Conservation (phyloP, 2,797 vertebrate species). For the Platalea minor region DNA sequence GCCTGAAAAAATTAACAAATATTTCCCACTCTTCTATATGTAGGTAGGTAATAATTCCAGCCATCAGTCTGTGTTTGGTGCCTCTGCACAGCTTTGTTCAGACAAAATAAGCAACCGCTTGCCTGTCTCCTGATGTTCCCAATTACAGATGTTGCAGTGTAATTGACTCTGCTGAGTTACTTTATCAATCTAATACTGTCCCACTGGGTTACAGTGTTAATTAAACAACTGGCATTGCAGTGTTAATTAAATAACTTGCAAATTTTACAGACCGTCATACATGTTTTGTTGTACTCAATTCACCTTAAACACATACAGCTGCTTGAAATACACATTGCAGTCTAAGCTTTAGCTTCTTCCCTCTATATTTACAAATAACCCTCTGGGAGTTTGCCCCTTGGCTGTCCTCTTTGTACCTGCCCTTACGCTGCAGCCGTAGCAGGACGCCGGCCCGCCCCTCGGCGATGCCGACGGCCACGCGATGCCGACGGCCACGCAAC, state of each 20-base stretch:
- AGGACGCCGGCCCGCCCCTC: neutral
- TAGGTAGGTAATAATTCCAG: neutral
- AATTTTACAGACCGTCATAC: neutral
- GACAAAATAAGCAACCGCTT: neutral
- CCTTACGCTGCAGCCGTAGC: neutral
- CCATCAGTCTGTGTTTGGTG: neutral
- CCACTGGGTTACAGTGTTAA: conserved; percentile 42
- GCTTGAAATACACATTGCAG: neutral
- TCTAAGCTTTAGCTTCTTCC: neutral
- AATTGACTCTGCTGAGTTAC: neutral
- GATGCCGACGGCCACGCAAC: rapidly evolving
- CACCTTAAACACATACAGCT: neutral
- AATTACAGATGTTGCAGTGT: neutral
- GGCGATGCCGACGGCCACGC: rapidly evolving
- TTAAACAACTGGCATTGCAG: conserved; percentile 40
- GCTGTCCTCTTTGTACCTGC: neutral
- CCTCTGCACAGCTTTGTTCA: neutral
- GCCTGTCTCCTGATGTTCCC: neutral
- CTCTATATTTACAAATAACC: rapidly evolving
- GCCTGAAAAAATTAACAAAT: neutral
- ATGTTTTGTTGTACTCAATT: conserved; percentile 7
- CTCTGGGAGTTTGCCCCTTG: neutral
- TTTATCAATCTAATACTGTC: conserved; percentile 9
- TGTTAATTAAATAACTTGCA: conserved; percentile 44
- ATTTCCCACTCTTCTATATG: neutral